Evolutionary conservation across 2,888 invertebrate species (phyloP).

Genomic region (Nephrocerus scutellatus): DNA sequence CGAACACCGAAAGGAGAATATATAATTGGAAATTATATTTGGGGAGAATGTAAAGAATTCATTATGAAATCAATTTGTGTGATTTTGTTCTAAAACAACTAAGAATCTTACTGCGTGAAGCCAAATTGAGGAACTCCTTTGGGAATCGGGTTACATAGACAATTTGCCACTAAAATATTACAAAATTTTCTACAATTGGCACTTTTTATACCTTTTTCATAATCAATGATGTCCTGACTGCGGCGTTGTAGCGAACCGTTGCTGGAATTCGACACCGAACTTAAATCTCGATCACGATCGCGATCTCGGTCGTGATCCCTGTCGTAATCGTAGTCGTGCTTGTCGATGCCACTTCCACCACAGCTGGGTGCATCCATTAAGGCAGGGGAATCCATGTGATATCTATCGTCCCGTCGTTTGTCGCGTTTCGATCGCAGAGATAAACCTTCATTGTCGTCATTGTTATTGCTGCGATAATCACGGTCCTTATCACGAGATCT

Average conservation of each 20-base stretch:
- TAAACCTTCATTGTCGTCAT: slow-evolving; percentile 13
- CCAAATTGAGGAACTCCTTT: neutral
- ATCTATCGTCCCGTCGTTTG: slow-evolving; percentile 40
- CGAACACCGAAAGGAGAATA: too few species aligned
- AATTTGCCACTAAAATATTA: neutral
- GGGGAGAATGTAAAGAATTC: too few species aligned
- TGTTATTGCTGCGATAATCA: slow-evolving; percentile 20
- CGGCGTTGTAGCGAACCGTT: slow-evolving; percentile 51
- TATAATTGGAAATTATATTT: too few species aligned
- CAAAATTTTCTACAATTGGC: neutral
- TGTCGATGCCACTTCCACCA: slow-evolving; percentile 23
- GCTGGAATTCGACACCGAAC: slow-evolving; percentile 52
- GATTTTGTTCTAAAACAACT: too few species aligned
- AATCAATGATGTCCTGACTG: slow-evolving; percentile 53
- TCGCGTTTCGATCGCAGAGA: slow-evolving; percentile 35
- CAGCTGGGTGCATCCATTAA: slow-evolving; percentile 17
- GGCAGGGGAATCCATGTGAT: slow-evolving; percentile 30
- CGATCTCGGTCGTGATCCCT: slow-evolving; percentile 53
- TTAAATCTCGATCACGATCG: slow-evolving; percentile 56
- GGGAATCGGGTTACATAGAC: too few species aligned
- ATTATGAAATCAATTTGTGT: too few species aligned
- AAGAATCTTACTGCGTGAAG: too few species aligned
- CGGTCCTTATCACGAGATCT: slow-evolving; percentile 36
- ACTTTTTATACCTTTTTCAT: slow-evolving; percentile 54
- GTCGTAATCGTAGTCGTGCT: slow-evolving; percentile 33